Base-by-base conservation (phyloP, 1,140 invertebrate genomes). In the Heliothis virescens region DNA sequence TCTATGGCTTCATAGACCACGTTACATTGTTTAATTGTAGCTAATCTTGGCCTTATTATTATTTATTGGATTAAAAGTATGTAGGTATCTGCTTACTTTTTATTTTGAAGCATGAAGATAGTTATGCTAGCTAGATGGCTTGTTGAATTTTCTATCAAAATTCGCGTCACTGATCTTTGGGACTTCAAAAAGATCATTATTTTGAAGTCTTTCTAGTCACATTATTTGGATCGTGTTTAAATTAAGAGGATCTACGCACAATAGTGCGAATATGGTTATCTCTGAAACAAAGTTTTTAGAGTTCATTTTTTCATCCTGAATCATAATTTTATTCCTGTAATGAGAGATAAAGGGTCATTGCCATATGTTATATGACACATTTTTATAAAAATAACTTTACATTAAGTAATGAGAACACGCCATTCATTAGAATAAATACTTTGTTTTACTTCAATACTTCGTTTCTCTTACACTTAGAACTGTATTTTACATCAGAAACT, bases 1-100 rank as follows among this genome's bases (percentile, higher is more conserved):
- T 69, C 65, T 26, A 13, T 21, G 48, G 18, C 41, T 11, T 52
- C 26, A 69, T 4, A 62, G 47, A 52, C 18, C 13, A 52, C 52
- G 65, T 48, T 48, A 16, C n/a, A 53, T 69, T 50, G 21, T 26
- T 69, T 69, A 69, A 69, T 69, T 69, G 65, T 29, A 52, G 48
- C 65, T 69, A 69, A 69, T 52, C 47, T 52, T 26, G 50, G 47
- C 52, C 53, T 52, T 52, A 26, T 52, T 69, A 52, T 65, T 53
- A 67, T 50, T 50, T 50, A 26, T 50, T 50, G 16, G 13, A 18
- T 21, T 53, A 21, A 1, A 26, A 26, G 21, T 26, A 26, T 26
- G 21, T 26, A 26, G 21, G 21, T 26, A 26, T n/a, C n/a, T 1
- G 2, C 21, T 26, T 26, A 26, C 21, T 26, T 26, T 69, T 52